phyloP scores from a whole-genome alignment of 2,113 vertebrate species.

The Tachycineta bicolor region DNA sequence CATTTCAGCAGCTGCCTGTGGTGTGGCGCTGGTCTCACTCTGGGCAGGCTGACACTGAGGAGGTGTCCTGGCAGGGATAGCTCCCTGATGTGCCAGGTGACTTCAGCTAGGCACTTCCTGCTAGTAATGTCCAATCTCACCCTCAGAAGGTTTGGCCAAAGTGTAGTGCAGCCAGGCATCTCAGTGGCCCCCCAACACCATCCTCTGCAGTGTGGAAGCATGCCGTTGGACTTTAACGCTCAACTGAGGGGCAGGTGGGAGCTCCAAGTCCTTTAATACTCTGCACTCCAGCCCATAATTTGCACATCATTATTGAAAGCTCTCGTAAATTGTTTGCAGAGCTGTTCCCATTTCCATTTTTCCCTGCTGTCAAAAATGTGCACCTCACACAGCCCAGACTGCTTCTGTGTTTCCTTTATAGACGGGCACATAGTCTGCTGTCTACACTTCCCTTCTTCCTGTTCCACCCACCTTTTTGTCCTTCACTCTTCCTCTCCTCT shows the following conservation, averaged over 20 bases:
- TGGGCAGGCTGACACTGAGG: not conserved
- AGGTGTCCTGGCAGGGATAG: not conserved
- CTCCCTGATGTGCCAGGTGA: not conserved
- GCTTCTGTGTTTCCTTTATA: not conserved
- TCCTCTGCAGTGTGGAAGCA: not conserved
- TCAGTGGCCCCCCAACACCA: fast-evolving
- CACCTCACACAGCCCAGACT: not conserved
- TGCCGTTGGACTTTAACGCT: not conserved
- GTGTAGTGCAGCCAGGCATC: not conserved
- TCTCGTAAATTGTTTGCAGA: not conserved
- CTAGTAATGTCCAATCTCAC: not conserved
- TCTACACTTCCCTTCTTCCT: not conserved
- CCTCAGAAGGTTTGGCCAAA: not conserved
- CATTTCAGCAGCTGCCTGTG: not conserved
- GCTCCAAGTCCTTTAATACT: not conserved
- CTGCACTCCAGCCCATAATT: not conserved
- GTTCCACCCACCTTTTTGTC: not conserved
- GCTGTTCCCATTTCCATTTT: slow-evolving; percentile 6
- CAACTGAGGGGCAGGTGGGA: not conserved
- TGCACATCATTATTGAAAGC: not conserved
- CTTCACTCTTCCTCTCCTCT: not conserved
- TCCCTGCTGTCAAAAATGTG: not conserved
- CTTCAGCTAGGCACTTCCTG: not conserved
- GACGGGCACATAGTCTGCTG: not conserved
- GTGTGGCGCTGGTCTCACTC: not conserved